A percentile compares a stretch with the other conserved stretches of the same genome.
These are phyloP conservation scores for Spilogale gracilis DNA, from an alignment of 2,113 vertebrate genomes.

Conservation along the genomic window DNA sequence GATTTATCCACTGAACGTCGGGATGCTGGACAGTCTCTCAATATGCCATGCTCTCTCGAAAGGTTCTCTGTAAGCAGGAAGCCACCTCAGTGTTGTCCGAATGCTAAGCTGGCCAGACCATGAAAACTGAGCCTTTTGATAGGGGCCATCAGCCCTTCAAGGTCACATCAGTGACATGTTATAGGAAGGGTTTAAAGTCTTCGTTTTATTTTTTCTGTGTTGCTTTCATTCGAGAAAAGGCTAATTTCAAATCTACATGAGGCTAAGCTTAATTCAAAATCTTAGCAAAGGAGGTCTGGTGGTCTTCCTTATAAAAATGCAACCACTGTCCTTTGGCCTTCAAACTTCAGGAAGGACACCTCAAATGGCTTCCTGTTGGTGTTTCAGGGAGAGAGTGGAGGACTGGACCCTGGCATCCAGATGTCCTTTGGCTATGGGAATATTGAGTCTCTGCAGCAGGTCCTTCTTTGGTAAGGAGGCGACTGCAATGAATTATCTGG, in stretches of 20 bases:
- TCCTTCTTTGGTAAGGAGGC: neutral
- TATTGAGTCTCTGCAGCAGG: neutral
- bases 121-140: neutral
- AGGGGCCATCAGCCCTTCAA: neutral
- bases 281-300: neutral
- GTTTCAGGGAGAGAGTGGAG: neutral
- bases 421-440: neutral
- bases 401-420: no score
- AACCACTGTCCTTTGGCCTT: neutral
- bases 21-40: accelerated
- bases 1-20: neutral
- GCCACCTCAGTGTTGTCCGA: neutral
- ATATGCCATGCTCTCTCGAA: accelerated
- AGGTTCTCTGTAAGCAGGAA: neutral
- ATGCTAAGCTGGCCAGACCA: accelerated
- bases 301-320: neutral
- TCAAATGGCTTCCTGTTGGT: neutral
- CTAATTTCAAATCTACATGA: neutral
- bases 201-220: neutral
- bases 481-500: neutral
- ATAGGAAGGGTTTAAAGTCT: neutral
- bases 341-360: neutral
- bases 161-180: neutral
- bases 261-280: neutral
- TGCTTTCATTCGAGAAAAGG: neutral